Evolutionary conservation across 2,888 invertebrate genomes (phyloP).

Genomic region (Eumerus sabulonum): DNA sequence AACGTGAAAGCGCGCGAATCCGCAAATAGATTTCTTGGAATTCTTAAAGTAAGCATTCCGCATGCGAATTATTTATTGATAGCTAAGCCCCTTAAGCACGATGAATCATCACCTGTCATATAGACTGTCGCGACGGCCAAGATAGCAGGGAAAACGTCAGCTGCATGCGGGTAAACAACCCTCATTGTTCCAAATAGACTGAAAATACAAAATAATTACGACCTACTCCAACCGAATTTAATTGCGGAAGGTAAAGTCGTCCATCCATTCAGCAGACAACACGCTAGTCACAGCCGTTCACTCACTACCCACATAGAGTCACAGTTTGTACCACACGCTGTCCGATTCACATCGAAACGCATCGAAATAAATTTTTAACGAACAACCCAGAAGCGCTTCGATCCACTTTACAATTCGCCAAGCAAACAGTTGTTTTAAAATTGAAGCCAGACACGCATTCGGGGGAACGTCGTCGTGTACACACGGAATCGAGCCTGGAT

Average conservation of each 20-base stretch:
- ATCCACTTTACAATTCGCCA: background rate
- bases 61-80: no score
- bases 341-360: slow-evolving; percentile 15
- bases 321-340: background rate
- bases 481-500: no score
- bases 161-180: slow-evolving; percentile 58
- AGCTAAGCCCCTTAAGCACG: no score
- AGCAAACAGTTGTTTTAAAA: slow-evolving; percentile 41
- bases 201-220: slow-evolving; percentile 63
- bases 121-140: no score
- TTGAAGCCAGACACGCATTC: slow-evolving; percentile 60
- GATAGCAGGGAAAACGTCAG: slow-evolving; percentile 41
- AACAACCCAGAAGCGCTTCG: slow-evolving; percentile 25
- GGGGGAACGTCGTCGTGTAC: slow-evolving; percentile 12
- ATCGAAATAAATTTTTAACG: slow-evolving; percentile 57
- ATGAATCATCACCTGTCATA: no score
- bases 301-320: background rate
- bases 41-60: no score
- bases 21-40: no score
- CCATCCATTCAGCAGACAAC: slow-evolving; percentile 4
- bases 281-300: background rate
- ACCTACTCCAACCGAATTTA: slow-evolving; percentile 65
- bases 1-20: no score
- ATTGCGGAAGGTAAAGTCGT: slow-evolving; percentile 65
- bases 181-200: slow-evolving; percentile 46